Percentiles rank a stretch among this genome's conserved stretches.
Conservation (phyloP, 30 jellyfish, hydroid and myxozoan species). For the Chironex yamaguchii region DNA sequence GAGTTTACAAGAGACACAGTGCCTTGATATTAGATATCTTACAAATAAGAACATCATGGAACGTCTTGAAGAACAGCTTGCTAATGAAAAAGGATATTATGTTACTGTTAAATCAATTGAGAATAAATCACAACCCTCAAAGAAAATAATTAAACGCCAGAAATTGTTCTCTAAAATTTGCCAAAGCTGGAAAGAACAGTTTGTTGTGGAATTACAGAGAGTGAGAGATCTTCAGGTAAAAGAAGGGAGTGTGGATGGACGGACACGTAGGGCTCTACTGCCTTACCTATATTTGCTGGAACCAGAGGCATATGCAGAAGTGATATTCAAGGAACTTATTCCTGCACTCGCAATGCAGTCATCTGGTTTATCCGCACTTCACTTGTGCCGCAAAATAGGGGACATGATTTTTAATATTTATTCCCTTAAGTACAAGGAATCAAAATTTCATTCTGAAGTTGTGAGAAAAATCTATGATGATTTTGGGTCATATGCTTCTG, state of each 20-base stretch:
- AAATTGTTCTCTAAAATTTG: neutral
- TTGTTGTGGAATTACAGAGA: neutral
- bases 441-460: slow-evolving; percentile 78
- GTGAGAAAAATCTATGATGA: slow-evolving; percentile 57
- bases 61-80: slow-evolving; percentile 3
- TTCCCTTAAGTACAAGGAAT: slow-evolving; percentile 71
- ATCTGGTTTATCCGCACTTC: slow-evolving; percentile 84
- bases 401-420: slow-evolving; percentile 68
- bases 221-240: neutral
- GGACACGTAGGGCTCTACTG: slow-evolving; percentile 19
- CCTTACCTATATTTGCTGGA: slow-evolving; percentile 76
- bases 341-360: slow-evolving; percentile 89
- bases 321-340: slow-evolving; percentile 69
- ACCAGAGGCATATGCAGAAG: slow-evolving; percentile 79
- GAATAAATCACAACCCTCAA: neutral
- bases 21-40: slow-evolving; percentile 11
- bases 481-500: slow-evolving; percentile 31
- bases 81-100: neutral
- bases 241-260: neutral
- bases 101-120: neutral
- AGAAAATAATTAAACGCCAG: neutral
- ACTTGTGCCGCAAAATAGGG: slow-evolving; percentile 87
- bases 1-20: too few relatives aligned
- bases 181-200: neutral
- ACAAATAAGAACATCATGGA: neutral